Percentiles rank a stretch among this genome's conserved stretches.
These are phyloP conservation scores for Acanthornis magna DNA, from an alignment of 2,797 vertebrate species.

Conservation along the genomic window DNA sequence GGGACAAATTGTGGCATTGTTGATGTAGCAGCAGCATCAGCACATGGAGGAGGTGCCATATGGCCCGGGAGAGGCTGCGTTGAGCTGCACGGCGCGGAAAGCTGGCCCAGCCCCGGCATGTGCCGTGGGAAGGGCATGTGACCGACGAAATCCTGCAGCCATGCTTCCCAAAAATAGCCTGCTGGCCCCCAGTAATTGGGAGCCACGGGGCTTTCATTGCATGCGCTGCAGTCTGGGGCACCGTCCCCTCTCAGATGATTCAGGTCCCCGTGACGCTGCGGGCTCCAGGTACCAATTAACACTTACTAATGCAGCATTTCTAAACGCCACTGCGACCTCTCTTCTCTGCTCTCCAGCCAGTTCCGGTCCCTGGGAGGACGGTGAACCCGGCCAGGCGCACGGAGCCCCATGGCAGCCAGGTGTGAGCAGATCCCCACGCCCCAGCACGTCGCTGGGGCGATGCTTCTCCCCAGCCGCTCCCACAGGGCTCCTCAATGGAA, in stretches of 20 bases:
- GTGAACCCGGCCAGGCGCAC: rapidly evolving
- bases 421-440: background rate
- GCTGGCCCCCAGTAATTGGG: background rate
- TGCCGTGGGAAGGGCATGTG: background rate
- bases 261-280: background rate
- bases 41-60: background rate
- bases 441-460: background rate
- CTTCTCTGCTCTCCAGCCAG: background rate
- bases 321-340: background rate
- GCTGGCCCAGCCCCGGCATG: background rate
- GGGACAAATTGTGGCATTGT: background rate
- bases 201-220: background rate
- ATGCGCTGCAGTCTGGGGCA: background rate
- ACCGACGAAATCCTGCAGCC: background rate
- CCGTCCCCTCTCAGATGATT: background rate
- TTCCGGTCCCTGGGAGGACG: background rate
- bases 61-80: background rate
- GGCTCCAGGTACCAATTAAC: background rate
- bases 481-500: background rate
- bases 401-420: background rate
- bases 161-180: background rate
- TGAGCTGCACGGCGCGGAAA: rapidly evolving
- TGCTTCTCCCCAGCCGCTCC: background rate
- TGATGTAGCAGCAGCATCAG: background rate
- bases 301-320: background rate